phyloP scores from a whole-genome alignment of 2,888 invertebrate genomes.

The Netelia melanura region DNA sequence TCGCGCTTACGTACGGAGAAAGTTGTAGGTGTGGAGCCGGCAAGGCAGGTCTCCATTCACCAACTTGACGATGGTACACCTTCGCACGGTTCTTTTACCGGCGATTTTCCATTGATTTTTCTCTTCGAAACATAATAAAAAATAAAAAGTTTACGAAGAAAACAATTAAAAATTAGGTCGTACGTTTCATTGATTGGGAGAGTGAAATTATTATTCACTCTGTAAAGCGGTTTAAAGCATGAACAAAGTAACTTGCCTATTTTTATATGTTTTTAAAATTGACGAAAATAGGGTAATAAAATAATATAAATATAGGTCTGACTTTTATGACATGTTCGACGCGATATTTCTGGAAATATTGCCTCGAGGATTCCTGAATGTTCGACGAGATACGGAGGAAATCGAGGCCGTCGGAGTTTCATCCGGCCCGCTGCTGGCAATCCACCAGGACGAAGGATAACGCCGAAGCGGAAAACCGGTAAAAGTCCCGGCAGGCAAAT shows the following conservation, averaged over 20 bases:
- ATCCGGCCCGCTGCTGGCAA: constrained; percentile 1
- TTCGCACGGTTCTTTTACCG: constrained; percentile 51
- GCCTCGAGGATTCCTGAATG: background rate
- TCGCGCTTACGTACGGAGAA: constrained; percentile 35
- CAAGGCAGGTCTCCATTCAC: constrained; percentile 52
- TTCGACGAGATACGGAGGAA: background rate
- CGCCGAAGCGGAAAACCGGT: constrained; percentile 34
- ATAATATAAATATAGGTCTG: background rate
- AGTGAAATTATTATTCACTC: background rate
- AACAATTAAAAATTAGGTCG: background rate
- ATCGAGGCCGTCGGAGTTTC: background rate
- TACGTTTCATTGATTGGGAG: background rate
- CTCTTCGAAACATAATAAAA: background rate
- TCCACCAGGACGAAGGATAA: constrained; percentile 31
- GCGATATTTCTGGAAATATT: background rate
- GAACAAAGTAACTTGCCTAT: background rate
- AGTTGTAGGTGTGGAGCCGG: constrained; percentile 60
- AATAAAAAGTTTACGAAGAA: background rate
- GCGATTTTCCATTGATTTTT: constrained; percentile 60
- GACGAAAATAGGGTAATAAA: background rate
- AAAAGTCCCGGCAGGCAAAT: constrained; percentile 57
- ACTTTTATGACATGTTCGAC: background rate
- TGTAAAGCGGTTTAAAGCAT: background rate
- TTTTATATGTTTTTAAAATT: background rate
- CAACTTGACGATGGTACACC: constrained; percentile 4